These are phyloP conservation scores for Atractosteus spatula DNA, from an alignment of 2,113 vertebrate species.

Conservation along the genomic window DNA sequence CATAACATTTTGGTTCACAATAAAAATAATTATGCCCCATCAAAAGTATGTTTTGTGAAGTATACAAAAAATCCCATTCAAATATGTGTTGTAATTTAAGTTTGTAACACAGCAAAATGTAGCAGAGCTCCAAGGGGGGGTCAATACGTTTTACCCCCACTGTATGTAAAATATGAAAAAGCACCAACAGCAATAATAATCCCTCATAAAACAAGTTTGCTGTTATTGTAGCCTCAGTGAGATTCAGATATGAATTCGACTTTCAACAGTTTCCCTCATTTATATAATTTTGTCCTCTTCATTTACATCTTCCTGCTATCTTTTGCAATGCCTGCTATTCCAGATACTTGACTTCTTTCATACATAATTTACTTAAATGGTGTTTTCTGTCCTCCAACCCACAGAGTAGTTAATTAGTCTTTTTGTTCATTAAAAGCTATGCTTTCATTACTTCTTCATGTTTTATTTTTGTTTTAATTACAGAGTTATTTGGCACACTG, in stretches of 20 bases:
- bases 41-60: too few relatives aligned
- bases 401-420: slow-evolving; percentile 58
- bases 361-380: slow-evolving; percentile 57
- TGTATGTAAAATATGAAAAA: too few relatives aligned
- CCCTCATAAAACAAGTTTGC: background rate
- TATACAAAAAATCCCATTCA: too few relatives aligned
- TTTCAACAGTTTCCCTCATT: background rate
- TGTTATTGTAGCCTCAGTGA: background rate
- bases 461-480: slow-evolving; percentile 63
- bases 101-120: too few relatives aligned
- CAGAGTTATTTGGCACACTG: slow-evolving; percentile 39
- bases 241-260: background rate
- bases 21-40: too few relatives aligned
- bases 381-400: slow-evolving; percentile 43
- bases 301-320: slow-evolving; percentile 26
- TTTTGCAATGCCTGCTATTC: slow-evolving; percentile 33
- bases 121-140: too few relatives aligned
- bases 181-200: too few relatives aligned
- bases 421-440: slow-evolving; percentile 59
- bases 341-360: slow-evolving; percentile 35
- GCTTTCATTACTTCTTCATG: slow-evolving; percentile 54
- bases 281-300: slow-evolving; percentile 15
- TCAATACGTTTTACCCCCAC: too few relatives aligned
- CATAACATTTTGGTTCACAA: too few relatives aligned
- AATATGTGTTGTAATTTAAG: too few relatives aligned